These are phyloP conservation scores for Hetaerina titia DNA, from an alignment of 2,888 invertebrate genomes.

Conservation along the genomic window DNA sequence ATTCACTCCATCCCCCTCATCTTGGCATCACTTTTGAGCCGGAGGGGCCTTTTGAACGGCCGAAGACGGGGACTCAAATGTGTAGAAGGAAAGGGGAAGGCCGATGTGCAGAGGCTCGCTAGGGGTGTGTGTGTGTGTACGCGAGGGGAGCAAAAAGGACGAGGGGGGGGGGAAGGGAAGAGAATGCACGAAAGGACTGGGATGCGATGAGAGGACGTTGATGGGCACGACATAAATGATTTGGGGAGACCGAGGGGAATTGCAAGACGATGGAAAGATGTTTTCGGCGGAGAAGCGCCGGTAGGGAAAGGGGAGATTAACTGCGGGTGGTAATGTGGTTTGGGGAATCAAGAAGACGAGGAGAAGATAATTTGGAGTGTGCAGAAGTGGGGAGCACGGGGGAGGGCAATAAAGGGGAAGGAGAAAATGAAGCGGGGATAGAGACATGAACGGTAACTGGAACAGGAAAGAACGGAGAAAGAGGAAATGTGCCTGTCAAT, in stretches of 20 bases:
- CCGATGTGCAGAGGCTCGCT: background rate
- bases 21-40: background rate
- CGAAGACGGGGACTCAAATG: background rate
- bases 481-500: conserved; percentile 19
- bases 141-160: background rate
- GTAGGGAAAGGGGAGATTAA: background rate
- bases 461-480: background rate
- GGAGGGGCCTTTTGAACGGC: background rate
- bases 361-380: background rate
- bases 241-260: background rate
- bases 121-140: background rate
- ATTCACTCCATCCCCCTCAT: background rate
- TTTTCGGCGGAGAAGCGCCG: background rate
- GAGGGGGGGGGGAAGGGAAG: background rate
- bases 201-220: background rate
- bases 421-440: background rate
- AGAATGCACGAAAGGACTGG: background rate
- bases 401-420: background rate
- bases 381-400: too few species aligned
- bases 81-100: background rate
- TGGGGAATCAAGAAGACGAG: background rate
- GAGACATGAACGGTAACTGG: background rate
- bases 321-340: background rate
- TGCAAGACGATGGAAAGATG: background rate
- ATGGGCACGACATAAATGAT: background rate